These are phyloP conservation scores for Chironomus tentans DNA, from an alignment of 2,888 invertebrate genomes.

Conservation along the genomic window DNA sequence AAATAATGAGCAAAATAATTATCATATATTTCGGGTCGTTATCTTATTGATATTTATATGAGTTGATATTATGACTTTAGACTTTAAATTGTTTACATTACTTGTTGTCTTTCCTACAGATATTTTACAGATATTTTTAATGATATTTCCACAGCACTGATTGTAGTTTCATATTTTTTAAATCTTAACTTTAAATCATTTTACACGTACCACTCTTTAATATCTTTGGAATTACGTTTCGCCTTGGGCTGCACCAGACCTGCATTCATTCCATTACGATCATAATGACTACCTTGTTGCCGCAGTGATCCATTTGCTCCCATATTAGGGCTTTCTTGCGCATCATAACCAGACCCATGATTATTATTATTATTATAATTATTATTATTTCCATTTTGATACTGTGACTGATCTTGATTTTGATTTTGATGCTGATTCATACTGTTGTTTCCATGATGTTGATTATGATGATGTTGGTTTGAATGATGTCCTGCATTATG, in stretches of 20 bases:
- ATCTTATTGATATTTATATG: no score
- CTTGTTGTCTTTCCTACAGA: not conserved
- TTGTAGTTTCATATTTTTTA: not conserved
- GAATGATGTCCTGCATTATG: constrained; percentile 39
- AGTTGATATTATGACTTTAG: no score
- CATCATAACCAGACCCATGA: constrained; percentile 40
- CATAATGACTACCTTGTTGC: constrained; percentile 35
- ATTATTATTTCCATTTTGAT: constrained; percentile 5
- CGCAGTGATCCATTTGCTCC: constrained; percentile 42
- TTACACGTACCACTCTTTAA: constrained; percentile 96
- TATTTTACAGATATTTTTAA: not conserved
- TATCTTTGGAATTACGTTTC: constrained; percentile 75
- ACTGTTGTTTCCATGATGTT: constrained; percentile 42
- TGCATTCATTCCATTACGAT: constrained; percentile 39
- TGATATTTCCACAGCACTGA: constrained; percentile 20
- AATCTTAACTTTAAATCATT: constrained; percentile 19
- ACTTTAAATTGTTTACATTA: not conserved
- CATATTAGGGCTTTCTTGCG: constrained; percentile 31
- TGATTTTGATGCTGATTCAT: constrained; percentile 40
- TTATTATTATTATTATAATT: no score
- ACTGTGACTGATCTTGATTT: constrained; percentile 23
- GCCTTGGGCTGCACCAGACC: constrained; percentile 47
- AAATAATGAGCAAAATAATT: not conserved
- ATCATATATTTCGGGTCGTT: not conserved
- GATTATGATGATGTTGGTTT: constrained; percentile 32